These are phyloP conservation scores for Anolis carolinensis DNA, from an alignment of 2,113 vertebrate species.

Conservation along the genomic window DNA sequence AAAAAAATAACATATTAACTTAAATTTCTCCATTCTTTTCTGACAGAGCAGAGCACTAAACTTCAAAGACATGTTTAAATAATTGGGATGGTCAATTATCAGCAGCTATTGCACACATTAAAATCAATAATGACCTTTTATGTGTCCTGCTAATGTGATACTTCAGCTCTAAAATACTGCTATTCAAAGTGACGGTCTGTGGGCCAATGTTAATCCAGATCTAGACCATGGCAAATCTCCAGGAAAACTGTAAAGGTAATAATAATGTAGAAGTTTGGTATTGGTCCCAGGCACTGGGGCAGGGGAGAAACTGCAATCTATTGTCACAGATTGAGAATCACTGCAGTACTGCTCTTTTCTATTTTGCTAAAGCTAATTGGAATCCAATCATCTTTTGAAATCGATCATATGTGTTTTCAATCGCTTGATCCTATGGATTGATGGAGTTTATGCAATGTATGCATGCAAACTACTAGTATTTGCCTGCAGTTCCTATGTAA, in stretches of 20 bases:
- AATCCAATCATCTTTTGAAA: neutral
- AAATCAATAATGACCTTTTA: neutral
- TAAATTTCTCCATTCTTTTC: neutral
- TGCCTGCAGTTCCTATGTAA: neutral
- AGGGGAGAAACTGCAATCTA: no score
- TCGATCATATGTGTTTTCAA: neutral
- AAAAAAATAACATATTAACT: neutral
- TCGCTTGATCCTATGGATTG: neutral
- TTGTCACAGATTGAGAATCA: neutral
- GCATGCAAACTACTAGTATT: neutral
- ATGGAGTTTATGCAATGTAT: neutral
- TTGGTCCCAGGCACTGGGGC: no score
- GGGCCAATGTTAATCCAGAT: no score
- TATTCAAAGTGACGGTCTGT: no score
- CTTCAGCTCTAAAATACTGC: no score
- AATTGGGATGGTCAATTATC: neutral
- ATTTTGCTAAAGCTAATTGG: neutral
- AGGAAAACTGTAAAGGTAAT: neutral
- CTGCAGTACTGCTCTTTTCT: neutral
- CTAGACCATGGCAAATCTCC: no score
- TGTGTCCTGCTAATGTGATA: no score
- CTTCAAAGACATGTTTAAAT: neutral
- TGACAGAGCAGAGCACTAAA: neutral
- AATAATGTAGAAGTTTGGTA: neutral
- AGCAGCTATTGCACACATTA: neutral